Evolutionary conservation across 2,113 vertebrate genomes (phyloP), one percentile per base, ranked within the genome.

Genomic region (Osmerus mordax): DNA sequence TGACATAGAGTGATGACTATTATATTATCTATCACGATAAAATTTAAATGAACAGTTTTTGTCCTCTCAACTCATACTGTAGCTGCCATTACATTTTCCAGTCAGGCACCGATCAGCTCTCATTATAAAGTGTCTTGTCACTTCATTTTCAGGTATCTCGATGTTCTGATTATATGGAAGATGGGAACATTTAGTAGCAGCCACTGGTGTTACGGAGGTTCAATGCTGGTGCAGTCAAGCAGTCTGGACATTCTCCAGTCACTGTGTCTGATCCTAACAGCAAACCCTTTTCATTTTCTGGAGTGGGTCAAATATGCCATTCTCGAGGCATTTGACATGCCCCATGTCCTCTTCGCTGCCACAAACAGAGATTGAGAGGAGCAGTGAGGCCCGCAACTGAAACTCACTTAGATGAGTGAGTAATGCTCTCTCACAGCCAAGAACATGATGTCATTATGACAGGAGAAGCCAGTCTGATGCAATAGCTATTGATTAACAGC

Each of bases 401-500:
- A 74, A 64, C 70, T 72, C 67, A 15, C 55, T 66, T 78, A 60
- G 7, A 11, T 71, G 23, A 32, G 70, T 72, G 76, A 67, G 70
- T 82, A 78, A 80, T 77, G 59, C 58, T 13, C 70, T 80, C 82
- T 83, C 60, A 66, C 76, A 78, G 80, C 65, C 68, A 77, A 65
- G 51, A 71, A 76, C 71, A 72, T 78, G 66, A 83, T 80, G 81
- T 76, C 80, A 76, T 76, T 81, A 79, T 70, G 78, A 81, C 65
- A 78, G 73, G 28, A 82, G 76, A 75, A 77, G 66, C 63, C 56
- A 59, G 69, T 81, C 86, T 79, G 80, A 28, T 52, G 60, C 47
- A 81, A 78, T 73, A 86, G 82, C 75, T 82, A 88, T 89, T 82
- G 80, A 77, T 86, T 81, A 74, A 81, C 65, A 69, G 74, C 78